Conservation (phyloP, 2,113 vertebrate genomes). For the Melanerpes formicivorus region DNA sequence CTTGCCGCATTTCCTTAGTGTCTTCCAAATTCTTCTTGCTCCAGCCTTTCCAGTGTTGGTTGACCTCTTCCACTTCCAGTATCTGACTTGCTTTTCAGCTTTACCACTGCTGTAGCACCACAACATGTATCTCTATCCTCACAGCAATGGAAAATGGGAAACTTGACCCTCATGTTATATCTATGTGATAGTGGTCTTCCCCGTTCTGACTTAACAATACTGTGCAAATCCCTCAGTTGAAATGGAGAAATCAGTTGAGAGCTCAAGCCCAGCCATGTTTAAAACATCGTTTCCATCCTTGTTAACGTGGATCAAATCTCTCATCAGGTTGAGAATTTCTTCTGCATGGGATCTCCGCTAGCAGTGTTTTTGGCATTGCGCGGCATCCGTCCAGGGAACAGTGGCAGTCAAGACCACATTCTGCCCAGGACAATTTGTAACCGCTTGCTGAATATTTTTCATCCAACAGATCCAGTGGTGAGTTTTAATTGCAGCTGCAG, state of each 20-base stretch:
- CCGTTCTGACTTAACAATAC: not conserved
- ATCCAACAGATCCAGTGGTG: conserved; percentile 98
- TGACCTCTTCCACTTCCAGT: not conserved
- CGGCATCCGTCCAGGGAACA: conserved; percentile 91
- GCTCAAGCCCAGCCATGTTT: not conserved
- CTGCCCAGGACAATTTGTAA: conserved; percentile 92
- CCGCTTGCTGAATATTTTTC: conserved; percentile 94
- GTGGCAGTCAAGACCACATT: conserved; percentile 93
- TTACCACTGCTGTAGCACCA: not conserved
- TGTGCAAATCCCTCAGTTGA: rapidly evolving
- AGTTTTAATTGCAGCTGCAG: conserved; percentile 64
- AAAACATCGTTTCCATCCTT: not conserved
- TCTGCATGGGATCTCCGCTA: conserved; percentile 98
- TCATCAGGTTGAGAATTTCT: conserved; percentile 96
- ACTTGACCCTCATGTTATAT: not conserved
- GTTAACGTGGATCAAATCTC: not conserved
- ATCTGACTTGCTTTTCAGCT: not conserved
- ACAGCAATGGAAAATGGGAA: not conserved
- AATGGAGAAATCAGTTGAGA: not conserved
- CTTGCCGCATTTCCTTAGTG: not conserved
- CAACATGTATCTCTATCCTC: not conserved
- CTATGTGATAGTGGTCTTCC: rapidly evolving
- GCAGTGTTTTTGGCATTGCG: conserved; percentile 95
- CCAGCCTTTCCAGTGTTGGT: not conserved
- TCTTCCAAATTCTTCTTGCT: not conserved